A percentile compares a stretch with the other conserved stretches of the same genome.
Conservation (phyloP, 2,797 vertebrate genomes). For the Morus bassanus region DNA sequence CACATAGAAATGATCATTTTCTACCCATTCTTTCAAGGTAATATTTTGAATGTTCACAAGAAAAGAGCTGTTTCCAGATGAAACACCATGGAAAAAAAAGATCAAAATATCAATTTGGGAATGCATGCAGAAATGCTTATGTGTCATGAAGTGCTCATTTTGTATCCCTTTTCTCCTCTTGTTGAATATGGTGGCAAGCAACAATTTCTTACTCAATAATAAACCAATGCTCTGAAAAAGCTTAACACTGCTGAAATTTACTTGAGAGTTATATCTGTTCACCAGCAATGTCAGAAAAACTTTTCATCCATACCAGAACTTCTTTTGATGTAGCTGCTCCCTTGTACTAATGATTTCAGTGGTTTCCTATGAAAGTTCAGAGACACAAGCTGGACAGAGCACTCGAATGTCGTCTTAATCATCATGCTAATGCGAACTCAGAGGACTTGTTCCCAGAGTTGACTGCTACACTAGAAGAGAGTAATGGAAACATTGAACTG, state of each 20-base stretch:
- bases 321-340: not conserved
- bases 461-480: not conserved
- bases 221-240: not conserved
- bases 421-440: not conserved
- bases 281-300: not conserved
- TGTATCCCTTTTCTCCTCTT: not conserved
- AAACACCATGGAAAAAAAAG: not conserved
- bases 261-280: not conserved
- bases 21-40: not conserved
- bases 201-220: not conserved
- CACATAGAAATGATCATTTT: not conserved
- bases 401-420: not conserved
- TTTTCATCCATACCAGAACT: not conserved
- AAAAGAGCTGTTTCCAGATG: not conserved
- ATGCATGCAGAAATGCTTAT: not conserved
- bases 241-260: not conserved
- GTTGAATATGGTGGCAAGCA: not conserved
- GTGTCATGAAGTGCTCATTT: not conserved
- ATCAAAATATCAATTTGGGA: not conserved
- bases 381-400: not conserved
- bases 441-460: not conserved
- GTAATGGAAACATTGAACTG: constrained; percentile 10
- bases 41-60: not conserved
- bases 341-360: not conserved
- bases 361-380: not conserved